These are phyloP conservation scores for Nymphicus hollandicus DNA, from an alignment of 2,113 vertebrate species.

Conservation along the genomic window DNA sequence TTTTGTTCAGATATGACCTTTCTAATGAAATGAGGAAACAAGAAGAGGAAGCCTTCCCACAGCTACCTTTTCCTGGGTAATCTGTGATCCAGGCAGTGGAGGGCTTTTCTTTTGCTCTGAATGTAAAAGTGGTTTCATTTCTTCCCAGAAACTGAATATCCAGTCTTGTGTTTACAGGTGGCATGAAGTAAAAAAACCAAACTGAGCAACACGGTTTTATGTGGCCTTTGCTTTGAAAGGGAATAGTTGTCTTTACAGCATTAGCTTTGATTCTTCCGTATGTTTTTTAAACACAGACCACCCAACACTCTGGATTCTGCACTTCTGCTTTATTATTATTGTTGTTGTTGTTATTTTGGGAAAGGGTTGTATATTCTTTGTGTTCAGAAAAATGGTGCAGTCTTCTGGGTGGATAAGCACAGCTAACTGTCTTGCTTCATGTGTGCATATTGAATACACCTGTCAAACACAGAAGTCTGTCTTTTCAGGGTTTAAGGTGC, in stretches of 20 bases:
- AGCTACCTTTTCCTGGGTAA: background rate
- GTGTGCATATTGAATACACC: background rate
- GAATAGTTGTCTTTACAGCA: conserved; percentile 38
- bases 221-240: conserved; percentile 66
- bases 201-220: conserved; percentile 56
- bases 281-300: conserved; percentile 6
- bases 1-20: conserved; percentile 3
- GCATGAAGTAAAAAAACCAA: conserved; percentile 62
- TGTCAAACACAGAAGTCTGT: conserved; percentile 21
- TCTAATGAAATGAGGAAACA: background rate
- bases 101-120: conserved; percentile 6
- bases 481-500: conserved; percentile 7
- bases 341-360: background rate
- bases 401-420: conserved; percentile 3
- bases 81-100: conserved; percentile 16
- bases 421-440: conserved; percentile 23
- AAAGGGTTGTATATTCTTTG: background rate
- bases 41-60: conserved; percentile 49
- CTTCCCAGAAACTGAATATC: conserved; percentile 61
- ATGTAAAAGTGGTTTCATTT: conserved; percentile 34
- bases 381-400: conserved; percentile 17
- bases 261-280: conserved; percentile 31
- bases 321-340: conserved; percentile 4
- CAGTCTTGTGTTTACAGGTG: conserved; percentile 70
- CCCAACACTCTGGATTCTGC: conserved; percentile 17